A percentile compares a stretch with the other conserved stretches of the same genome.
These are phyloP conservation scores for Aptenodytes forsteri DNA, from an alignment of 2,113 vertebrate genomes.

Conservation along the genomic window DNA sequence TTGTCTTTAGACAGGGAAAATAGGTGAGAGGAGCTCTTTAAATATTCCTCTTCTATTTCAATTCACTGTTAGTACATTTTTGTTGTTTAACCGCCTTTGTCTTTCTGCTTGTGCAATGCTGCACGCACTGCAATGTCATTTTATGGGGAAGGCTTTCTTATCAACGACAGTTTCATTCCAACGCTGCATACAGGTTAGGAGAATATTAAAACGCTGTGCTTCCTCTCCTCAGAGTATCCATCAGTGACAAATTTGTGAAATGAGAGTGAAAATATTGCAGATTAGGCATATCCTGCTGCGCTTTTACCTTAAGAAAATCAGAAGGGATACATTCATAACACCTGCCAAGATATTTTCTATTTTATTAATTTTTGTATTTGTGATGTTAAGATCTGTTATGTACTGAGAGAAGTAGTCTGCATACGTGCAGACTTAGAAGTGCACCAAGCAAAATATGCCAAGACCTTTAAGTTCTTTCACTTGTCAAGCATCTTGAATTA, in stretches of 20 bases:
- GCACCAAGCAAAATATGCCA: background rate
- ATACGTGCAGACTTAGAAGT: background rate
- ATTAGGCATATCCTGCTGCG: background rate
- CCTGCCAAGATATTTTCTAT: background rate
- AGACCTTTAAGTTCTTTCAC: background rate
- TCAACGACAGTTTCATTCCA: background rate
- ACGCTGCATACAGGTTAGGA: background rate
- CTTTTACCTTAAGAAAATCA: background rate
- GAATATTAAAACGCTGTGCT: background rate
- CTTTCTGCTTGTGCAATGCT: background rate
- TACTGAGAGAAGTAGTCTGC: background rate
- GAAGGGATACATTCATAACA: background rate
- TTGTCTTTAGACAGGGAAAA: background rate
- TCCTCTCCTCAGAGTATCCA: background rate
- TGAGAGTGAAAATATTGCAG: background rate
- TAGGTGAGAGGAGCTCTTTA: background rate
- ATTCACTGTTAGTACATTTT: background rate
- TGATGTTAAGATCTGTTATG: background rate
- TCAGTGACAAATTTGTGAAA: background rate
- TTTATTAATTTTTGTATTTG: background rate
- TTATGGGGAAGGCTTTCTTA: background rate
- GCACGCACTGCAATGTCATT: background rate
- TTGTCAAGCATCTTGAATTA: background rate
- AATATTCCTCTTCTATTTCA: background rate
- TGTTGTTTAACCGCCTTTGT: background rate